A percentile compares a stretch with the other conserved stretches of the same genome.
Conservation (phyloP, 2,888 invertebrate species). For the Eudemis profundana region DNA sequence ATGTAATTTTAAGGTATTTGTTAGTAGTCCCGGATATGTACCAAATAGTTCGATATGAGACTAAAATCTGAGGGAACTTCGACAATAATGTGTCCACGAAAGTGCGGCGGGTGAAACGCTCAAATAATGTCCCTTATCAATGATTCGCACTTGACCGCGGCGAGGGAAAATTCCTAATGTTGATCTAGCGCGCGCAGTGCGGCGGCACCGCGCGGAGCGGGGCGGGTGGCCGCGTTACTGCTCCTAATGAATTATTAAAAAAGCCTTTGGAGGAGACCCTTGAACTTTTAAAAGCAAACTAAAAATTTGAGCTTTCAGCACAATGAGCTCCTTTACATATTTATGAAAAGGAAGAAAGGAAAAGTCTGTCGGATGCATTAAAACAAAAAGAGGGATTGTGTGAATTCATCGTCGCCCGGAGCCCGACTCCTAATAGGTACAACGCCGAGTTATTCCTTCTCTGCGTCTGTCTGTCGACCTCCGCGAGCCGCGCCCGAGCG, state of each 20-base stretch:
- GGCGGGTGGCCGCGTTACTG: not conserved
- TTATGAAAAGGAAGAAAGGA: conserved; percentile 38
- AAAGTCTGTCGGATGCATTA: conserved; percentile 29
- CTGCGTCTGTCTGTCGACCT: conserved; percentile 9
- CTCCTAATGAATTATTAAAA: conserved; percentile 39
- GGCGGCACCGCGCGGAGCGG: not conserved
- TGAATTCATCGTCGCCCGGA: not conserved
- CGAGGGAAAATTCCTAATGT: conserved; percentile 6
- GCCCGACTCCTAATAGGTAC: conserved; percentile 4
- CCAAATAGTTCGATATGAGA: too few relatives aligned
- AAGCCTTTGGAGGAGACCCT: conserved; percentile 32
- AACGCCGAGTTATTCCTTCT: conserved; percentile 14
- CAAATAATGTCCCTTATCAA: too few relatives aligned
- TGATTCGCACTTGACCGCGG: not conserved
- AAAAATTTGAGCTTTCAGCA: conserved; percentile 34
- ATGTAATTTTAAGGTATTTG: too few relatives aligned
- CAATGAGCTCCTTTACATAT: conserved; percentile 40
- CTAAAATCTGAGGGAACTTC: too few relatives aligned
- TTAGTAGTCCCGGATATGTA: too few relatives aligned
- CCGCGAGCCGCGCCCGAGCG: not conserved
- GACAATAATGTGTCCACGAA: not conserved
- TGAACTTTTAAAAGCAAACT: conserved; percentile 32
- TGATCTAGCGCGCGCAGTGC: too few relatives aligned
- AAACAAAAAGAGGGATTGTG: conserved; percentile 28
- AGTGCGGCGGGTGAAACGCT: too few relatives aligned